phyloP scores from a whole-genome alignment of 1,140 invertebrate species.

The Apis florea region DNA sequence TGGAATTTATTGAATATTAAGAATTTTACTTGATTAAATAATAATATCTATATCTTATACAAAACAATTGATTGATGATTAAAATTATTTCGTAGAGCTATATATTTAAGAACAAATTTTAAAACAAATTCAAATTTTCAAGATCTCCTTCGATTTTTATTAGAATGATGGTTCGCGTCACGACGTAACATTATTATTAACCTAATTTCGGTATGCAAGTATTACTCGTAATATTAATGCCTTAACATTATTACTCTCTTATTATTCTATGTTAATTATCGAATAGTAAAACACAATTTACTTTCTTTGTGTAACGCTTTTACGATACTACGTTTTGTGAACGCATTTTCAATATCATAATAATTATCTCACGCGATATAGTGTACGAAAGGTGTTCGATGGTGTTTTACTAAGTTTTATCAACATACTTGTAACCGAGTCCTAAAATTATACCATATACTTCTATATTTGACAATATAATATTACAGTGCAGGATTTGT shows the following conservation, averaged over 20 bases:
- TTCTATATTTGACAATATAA: conserved; percentile 6
- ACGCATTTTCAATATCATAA: conserved; percentile 27
- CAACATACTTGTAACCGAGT: neutral
- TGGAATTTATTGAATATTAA: no score
- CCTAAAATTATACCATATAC: conserved; percentile 19
- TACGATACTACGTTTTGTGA: conserved; percentile 42
- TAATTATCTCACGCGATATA: conserved; percentile 14
- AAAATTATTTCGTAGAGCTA: neutral
- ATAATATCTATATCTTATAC: neutral
- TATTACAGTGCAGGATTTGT: conserved; percentile 16
- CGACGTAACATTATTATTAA: conserved; percentile 32
- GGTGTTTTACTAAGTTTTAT: neutral
- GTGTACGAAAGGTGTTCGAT: conserved; percentile 48
- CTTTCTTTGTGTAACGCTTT: conserved; percentile 58
- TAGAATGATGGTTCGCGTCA: conserved; percentile 5
- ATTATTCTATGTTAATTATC: conserved; percentile 30
- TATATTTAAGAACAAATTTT: no score
- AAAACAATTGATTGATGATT: neutral
- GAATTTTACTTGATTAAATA: neutral
- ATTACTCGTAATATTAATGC: conserved; percentile 51
- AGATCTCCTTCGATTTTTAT: conserved; percentile 33
- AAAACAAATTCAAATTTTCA: neutral
- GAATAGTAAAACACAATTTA: conserved; percentile 64
- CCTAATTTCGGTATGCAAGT: conserved; percentile 37
- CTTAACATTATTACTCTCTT: conserved; percentile 43